Percentiles rank a stretch among this genome's conserved stretches.
Evolutionary conservation across 1,140 invertebrate genomes (phyloP).

Genomic region (Lasaia peninsularis): DNA sequence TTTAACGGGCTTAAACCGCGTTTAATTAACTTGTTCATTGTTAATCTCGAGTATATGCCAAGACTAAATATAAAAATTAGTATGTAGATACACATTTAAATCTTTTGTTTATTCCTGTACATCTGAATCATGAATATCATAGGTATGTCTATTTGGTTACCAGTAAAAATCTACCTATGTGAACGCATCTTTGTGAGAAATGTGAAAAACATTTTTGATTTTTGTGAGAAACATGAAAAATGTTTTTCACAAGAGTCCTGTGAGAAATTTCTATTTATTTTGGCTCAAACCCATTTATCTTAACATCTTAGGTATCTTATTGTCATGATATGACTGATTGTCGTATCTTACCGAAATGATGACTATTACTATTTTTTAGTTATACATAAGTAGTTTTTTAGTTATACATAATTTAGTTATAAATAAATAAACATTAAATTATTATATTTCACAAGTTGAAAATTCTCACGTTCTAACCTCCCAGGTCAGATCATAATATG

Average conservation of each 20-base stretch:
- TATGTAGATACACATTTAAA: constrained; percentile 1
- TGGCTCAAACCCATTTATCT: neutral
- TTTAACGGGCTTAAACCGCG: too few species aligned
- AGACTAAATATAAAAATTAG: neutral
- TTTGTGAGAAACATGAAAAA: neutral
- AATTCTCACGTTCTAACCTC: too few species aligned
- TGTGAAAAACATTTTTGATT: neutral
- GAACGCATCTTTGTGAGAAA: neutral
- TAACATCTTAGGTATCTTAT: too few species aligned
- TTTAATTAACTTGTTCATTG: too few species aligned
- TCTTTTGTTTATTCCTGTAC: neutral
- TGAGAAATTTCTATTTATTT: neutral
- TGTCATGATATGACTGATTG: too few species aligned
- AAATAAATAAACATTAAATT: too few species aligned
- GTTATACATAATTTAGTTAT: too few species aligned
- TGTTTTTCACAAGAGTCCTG: neutral
- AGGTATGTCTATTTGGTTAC: neutral
- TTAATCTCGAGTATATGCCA: neutral
- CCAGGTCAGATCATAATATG: too few species aligned
- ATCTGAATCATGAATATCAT: neutral
- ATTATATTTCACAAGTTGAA: too few species aligned
- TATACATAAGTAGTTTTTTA: too few species aligned
- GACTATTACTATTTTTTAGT: too few species aligned
- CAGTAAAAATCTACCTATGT: neutral
- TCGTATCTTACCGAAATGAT: too few species aligned